These are phyloP conservation scores for Anoura caudifer DNA, from an alignment of 2,113 vertebrate species.

Conservation along the genomic window DNA sequence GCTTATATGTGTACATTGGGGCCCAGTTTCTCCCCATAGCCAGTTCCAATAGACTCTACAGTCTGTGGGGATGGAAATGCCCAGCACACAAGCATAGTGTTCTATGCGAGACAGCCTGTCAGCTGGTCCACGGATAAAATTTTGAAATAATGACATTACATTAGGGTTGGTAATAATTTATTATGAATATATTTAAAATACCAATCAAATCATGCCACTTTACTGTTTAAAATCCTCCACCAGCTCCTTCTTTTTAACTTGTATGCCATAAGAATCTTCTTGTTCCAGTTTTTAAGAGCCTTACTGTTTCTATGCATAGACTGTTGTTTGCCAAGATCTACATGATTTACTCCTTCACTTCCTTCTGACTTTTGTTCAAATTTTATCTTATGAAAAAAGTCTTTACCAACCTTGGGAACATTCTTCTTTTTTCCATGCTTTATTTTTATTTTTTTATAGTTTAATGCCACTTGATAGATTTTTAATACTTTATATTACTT, in stretches of 20 bases:
- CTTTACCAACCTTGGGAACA: background rate
- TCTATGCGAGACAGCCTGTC: background rate
- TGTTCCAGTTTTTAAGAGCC: background rate
- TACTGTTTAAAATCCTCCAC: background rate
- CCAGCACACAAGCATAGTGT: background rate
- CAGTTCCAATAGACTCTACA: background rate
- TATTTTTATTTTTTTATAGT: background rate
- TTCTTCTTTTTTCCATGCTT: background rate
- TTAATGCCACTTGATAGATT: background rate
- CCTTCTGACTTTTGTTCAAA: background rate
- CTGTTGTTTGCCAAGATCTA: background rate
- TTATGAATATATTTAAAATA: background rate
- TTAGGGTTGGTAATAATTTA: background rate
- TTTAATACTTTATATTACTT: background rate
- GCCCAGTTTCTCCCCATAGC: background rate
- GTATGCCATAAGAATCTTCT: background rate
- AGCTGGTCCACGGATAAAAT: background rate
- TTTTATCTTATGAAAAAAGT: background rate
- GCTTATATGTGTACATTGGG: background rate
- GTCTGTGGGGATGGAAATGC: background rate
- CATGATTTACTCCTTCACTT: background rate
- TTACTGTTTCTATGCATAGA: background rate
- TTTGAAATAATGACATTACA: background rate
- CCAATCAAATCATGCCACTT: background rate
- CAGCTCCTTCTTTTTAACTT: background rate